Evolutionary conservation across 2,888 invertebrate species (phyloP).

Genomic region (Sepiola atlantica): DNA sequence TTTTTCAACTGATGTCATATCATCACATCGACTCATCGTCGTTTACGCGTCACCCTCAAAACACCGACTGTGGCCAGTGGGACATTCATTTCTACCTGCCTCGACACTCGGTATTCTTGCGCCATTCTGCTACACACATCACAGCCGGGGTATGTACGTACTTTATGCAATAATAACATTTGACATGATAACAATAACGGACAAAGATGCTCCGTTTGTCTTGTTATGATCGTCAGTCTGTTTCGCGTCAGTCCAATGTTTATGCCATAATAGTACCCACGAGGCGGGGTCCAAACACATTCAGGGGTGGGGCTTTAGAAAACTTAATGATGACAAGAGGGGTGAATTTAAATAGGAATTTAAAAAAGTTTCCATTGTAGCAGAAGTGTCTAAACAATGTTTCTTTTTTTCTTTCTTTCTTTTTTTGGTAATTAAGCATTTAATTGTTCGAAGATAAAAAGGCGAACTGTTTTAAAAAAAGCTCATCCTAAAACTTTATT

Average conservation of each 20-base stretch:
- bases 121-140: constrained; percentile 6
- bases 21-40: background rate
- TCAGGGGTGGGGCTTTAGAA: background rate
- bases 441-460: no score
- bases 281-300: background rate
- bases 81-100: background rate
- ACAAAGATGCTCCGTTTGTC: background rate
- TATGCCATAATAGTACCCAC: background rate
- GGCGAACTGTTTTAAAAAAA: no score
- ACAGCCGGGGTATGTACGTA: constrained; percentile 22
- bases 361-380: background rate
- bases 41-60: background rate
- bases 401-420: no score
- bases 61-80: background rate
- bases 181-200: background rate
- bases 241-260: background rate
- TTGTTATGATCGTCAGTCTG: background rate
- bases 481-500: no score
- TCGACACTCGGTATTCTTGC: background rate
- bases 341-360: background rate
- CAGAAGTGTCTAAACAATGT: background rate
- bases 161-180: background rate
- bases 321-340: background rate
- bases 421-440: no score
- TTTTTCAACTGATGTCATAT: background rate